These are phyloP conservation scores for Menidia beryllina DNA, from an alignment of 2,113 vertebrate species.

Conservation along the genomic window DNA sequence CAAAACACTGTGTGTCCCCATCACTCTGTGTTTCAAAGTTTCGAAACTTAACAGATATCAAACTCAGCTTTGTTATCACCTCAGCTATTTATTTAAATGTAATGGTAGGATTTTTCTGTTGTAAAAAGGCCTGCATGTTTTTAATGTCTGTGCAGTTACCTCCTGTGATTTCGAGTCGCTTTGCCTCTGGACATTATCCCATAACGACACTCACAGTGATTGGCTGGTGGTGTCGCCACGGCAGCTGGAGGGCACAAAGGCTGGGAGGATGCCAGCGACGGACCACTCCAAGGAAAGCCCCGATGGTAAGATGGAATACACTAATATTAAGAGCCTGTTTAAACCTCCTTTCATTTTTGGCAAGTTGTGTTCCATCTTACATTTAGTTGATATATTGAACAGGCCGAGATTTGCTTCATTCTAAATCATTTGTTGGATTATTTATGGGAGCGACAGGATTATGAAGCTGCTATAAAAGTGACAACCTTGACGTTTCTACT, in stretches of 20 bases:
- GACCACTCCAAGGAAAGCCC: conserved; percentile 76
- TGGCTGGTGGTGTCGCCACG: conserved; percentile 77
- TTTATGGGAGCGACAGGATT: conserved; percentile 4
- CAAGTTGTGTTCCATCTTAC: background rate
- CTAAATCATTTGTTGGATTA: background rate
- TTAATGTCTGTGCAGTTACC: conserved; percentile 50
- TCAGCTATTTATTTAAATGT: background rate
- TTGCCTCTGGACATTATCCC: conserved; percentile 81
- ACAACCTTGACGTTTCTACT: conserved; percentile 13
- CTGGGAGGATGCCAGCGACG: conserved; percentile 46
- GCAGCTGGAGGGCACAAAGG: conserved; percentile 32
- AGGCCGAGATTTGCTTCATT: background rate
- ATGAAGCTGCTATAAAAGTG: conserved; percentile 5
- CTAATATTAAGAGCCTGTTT: background rate
- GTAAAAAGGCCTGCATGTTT: background rate
- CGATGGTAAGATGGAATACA: conserved; percentile 68
- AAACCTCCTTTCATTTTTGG: background rate
- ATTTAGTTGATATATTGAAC: conserved; percentile 8
- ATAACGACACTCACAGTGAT: conserved; percentile 72
- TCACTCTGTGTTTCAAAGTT: too few species aligned
- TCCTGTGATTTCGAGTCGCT: conserved; percentile 82
- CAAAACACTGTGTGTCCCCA: too few species aligned
- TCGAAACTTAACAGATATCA: background rate
- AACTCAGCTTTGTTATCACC: background rate
- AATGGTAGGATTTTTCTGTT: too few species aligned